These are phyloP conservation scores for Meloidogyne exigua DNA, from an alignment of 1,140 invertebrate species.

Conservation along the genomic window DNA sequence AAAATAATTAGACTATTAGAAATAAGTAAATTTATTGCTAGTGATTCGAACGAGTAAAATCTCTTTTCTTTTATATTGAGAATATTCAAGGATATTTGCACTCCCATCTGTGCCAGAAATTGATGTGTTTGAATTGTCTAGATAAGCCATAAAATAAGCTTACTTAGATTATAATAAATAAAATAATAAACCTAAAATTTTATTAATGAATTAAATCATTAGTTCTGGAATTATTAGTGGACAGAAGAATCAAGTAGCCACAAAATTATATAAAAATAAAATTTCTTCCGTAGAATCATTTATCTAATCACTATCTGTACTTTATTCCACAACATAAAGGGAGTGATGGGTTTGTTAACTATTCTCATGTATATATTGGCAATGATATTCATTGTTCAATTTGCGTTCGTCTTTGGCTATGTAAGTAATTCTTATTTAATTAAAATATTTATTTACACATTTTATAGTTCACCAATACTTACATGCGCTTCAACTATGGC, in stretches of 20 bases:
- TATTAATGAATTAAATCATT: no score
- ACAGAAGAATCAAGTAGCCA: no score
- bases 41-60: no score
- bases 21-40: no score
- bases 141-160: no score
- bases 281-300: background rate
- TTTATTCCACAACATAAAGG: background rate
- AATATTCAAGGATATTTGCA: background rate
- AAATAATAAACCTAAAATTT: no score
- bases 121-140: no score
- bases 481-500: background rate
- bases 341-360: background rate
- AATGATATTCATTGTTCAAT: background rate
- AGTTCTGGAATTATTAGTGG: no score
- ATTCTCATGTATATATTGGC: background rate
- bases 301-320: background rate
- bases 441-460: background rate
- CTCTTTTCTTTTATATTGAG: no score
- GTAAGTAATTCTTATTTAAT: background rate
- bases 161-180: no score
- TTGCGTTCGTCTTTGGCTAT: background rate
- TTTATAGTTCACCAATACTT: conserved; percentile 5
- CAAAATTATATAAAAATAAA: background rate
- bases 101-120: no score
- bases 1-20: no score